Percentiles rank a stretch among this genome's conserved stretches.
These are phyloP conservation scores for Scrobipalpa costella DNA, from an alignment of 2,888 invertebrate species.

Conservation along the genomic window DNA sequence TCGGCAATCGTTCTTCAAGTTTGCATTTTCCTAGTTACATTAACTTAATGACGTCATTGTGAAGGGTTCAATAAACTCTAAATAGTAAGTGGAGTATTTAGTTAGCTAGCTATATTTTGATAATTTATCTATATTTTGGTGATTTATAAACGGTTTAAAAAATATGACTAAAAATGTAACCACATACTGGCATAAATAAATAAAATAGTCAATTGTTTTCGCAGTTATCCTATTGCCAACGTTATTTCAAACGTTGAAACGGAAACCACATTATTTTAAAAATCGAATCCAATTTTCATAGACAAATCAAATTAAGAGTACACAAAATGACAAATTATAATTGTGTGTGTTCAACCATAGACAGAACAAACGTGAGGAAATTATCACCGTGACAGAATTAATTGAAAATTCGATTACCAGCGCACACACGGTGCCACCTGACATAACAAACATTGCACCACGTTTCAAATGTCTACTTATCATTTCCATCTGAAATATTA, in stretches of 20 bases:
- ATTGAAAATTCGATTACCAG: conserved; percentile 49
- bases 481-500: conserved; percentile 7
- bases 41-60: too few species aligned
- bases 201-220: too few species aligned
- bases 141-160: too few species aligned
- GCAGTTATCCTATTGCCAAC: too few species aligned
- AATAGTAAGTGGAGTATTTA: background rate
- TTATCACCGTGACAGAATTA: conserved; percentile 40
- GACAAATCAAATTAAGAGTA: conserved; percentile 6
- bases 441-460: conserved; percentile 21
- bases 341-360: conserved; percentile 31
- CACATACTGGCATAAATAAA: too few species aligned
- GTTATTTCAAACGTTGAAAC: background rate
- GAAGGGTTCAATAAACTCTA: background rate
- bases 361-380: conserved; percentile 36
- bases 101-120: too few species aligned
- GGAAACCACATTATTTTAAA: background rate
- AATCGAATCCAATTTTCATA: background rate
- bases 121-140: too few species aligned
- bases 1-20: background rate
- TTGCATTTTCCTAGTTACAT: background rate
- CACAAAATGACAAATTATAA: conserved; percentile 22
- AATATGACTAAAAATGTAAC: too few species aligned
- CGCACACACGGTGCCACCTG: conserved; percentile 30
- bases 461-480: conserved; percentile 8